Conservation (phyloP, 2,113 vertebrate species). For the Solea senegalensis region DNA sequence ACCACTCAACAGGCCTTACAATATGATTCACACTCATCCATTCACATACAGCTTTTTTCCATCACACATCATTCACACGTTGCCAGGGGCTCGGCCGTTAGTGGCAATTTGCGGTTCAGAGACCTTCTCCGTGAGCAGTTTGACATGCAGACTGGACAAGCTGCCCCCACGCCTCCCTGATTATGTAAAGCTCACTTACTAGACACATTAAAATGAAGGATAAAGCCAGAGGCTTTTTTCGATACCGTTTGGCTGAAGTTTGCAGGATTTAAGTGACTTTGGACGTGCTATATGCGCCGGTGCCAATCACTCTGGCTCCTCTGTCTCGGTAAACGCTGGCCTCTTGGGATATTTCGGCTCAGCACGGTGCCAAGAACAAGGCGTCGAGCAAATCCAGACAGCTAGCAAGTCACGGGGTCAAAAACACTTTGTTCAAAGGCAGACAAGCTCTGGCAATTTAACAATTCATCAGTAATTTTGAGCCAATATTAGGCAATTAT, state of each 20-base stretch:
- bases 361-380: slow-evolving; percentile 21
- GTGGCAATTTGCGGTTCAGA: not conserved
- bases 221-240: not conserved
- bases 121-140: not conserved
- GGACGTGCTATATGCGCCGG: not conserved
- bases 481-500: not conserved
- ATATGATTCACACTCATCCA: too few relatives aligned
- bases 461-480: not conserved
- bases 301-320: slow-evolving; percentile 13
- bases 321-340: not conserved
- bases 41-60: too few relatives aligned
- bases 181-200: not conserved
- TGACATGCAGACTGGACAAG: not conserved
- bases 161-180: not conserved
- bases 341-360: slow-evolving; percentile 5
- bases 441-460: not conserved
- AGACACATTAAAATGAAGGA: not conserved
- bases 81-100: not conserved
- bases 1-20: too few relatives aligned
- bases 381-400: slow-evolving; percentile 20
- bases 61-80: too few relatives aligned
- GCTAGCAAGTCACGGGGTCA: not conserved
- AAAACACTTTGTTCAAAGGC: not conserved
- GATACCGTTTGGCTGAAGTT: not conserved
- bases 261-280: slow-evolving; percentile 9